A percentile compares a stretch with the other conserved stretches of the same genome.
phyloP scores from a whole-genome alignment of 2,888 invertebrate genomes.

The Pharmacophagus antenor region DNA sequence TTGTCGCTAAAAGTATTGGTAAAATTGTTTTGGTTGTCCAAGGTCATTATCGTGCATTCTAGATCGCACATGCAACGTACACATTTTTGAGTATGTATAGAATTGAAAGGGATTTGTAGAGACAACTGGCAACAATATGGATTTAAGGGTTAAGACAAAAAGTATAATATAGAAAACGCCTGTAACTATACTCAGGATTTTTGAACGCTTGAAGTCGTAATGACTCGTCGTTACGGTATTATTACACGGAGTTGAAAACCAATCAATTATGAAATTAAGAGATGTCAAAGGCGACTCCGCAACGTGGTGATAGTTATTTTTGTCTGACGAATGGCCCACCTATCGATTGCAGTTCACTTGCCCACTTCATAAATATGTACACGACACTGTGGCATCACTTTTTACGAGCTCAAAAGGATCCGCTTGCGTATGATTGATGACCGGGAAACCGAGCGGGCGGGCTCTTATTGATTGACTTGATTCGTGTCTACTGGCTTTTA shows the following conservation, averaged over 20 bases:
- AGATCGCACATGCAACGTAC: too few relatives aligned
- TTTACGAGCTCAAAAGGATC: conserved; percentile 56
- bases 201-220: neutral
- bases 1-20: too few relatives aligned
- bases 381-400: conserved; percentile 66
- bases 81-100: too few relatives aligned
- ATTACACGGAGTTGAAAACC: conserved; percentile 6
- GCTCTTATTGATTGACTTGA: conserved; percentile 64
- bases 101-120: too few relatives aligned
- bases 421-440: conserved; percentile 46
- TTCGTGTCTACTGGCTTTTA: conserved; percentile 35
- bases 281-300: conserved; percentile 17
- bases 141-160: neutral
- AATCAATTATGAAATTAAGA: conserved; percentile 23
- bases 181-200: neutral
- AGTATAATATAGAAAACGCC: neutral
- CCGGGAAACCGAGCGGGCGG: conserved; percentile 47
- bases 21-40: too few relatives aligned
- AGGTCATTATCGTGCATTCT: too few relatives aligned
- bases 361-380: conserved; percentile 77
- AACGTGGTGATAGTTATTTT: conserved; percentile 42
- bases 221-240: conserved; percentile 16
- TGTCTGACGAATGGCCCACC: conserved; percentile 65
- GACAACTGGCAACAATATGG: too few relatives aligned
- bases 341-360: conserved; percentile 72